Evolutionary conservation across 1,140 invertebrate genomes (phyloP).

Genomic region (Stenopsyche tienmushanensis): DNA sequence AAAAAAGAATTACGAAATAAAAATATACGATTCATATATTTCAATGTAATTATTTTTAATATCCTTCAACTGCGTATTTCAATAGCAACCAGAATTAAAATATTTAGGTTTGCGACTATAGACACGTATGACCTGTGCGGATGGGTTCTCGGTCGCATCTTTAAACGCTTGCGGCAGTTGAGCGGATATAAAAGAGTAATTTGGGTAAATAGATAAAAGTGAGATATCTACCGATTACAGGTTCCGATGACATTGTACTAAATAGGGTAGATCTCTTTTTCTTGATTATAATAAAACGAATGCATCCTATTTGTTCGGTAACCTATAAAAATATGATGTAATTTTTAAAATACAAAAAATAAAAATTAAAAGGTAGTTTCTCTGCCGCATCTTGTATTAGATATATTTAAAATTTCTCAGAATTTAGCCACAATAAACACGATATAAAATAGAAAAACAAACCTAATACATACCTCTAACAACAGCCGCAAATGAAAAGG

Average conservation of each 20-base stretch:
- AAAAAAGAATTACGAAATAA: too few relatives aligned
- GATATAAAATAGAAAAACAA: too few relatives aligned
- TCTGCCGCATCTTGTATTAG: too few relatives aligned
- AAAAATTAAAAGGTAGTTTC: conserved; percentile 9
- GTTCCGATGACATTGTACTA: not conserved
- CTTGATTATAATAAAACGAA: conserved; percentile 45
- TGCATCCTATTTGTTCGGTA: conserved; percentile 49
- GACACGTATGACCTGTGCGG: too few relatives aligned
- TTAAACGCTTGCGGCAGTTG: too few relatives aligned
- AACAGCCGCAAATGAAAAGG: conserved; percentile 42
- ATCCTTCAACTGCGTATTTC: too few relatives aligned
- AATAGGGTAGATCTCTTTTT: conserved; percentile 39
- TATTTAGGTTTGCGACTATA: too few relatives aligned
- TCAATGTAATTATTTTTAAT: conserved; percentile 42
- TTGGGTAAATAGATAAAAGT: not conserved
- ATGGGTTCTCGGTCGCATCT: too few relatives aligned
- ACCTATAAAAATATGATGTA: conserved; percentile 48
- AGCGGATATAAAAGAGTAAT: too few relatives aligned
- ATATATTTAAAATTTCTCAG: conserved; percentile 5
- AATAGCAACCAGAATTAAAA: too few relatives aligned
- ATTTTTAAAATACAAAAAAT: not conserved
- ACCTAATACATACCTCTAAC: conserved; percentile 27
- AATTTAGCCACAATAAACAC: too few relatives aligned
- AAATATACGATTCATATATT: conserved; percentile 24
- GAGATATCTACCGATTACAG: not conserved